Percentiles rank a stretch among this genome's conserved stretches.
phyloP scores from a whole-genome alignment of 64 coral and sea anemone species.

The Dendronephthya gigantea region DNA sequence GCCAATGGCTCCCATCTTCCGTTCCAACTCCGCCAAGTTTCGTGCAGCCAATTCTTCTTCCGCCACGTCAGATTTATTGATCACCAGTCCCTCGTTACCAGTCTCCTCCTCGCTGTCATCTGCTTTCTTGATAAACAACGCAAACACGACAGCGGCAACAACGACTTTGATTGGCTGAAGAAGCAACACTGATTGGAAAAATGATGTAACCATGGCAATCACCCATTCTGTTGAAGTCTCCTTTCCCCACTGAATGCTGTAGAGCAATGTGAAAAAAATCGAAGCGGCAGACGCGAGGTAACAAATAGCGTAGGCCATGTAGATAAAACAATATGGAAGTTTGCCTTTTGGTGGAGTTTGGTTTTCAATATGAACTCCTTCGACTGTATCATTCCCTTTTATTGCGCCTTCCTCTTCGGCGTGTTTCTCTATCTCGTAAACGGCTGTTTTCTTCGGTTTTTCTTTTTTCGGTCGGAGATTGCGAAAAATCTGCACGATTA shows the following conservation, averaged over 20 bases:
- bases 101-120: conserved; percentile 32
- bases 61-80: neutral
- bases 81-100: conserved; percentile 20
- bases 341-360: conserved; percentile 11
- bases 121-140: conserved; percentile 65
- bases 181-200: conserved; percentile 66
- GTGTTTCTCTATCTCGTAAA: neutral
- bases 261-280: conserved; percentile 67
- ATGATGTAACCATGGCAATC: conserved; percentile 53
- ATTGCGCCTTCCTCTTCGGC: neutral
- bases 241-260: conserved; percentile 54
- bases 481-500: conserved; percentile 77
- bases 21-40: too few species aligned
- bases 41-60: too few species aligned
- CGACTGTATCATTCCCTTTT: neutral
- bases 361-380: neutral
- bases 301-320: conserved; percentile 60
- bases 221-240: conserved; percentile 32
- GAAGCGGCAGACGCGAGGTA: conserved; percentile 27
- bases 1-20: too few species aligned
- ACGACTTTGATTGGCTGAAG: conserved; percentile 87
- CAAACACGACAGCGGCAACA: conserved; percentile 49
- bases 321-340: conserved; percentile 50
- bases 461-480: conserved; percentile 52
- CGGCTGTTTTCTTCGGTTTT: neutral